phyloP scores from a whole-genome alignment of 2,888 invertebrate species.

The Callimorpha dominula region DNA sequence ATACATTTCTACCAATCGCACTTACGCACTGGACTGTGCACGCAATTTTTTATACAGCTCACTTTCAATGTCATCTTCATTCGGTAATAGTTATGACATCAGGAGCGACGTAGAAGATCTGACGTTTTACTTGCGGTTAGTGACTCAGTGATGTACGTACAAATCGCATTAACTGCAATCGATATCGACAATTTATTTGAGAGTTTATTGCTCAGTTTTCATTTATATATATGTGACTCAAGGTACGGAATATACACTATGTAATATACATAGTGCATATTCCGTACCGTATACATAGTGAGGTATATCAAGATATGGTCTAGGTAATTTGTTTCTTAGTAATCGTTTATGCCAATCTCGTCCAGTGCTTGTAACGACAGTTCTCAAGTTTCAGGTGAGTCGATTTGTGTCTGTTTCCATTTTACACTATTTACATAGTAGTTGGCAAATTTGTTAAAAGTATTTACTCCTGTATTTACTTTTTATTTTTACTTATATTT shows the following conservation, averaged over 20 bases:
- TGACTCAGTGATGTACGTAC: conserved; percentile 50
- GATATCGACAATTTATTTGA: conserved; percentile 51
- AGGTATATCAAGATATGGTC: conserved; percentile 13
- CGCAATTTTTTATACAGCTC: conserved; percentile 37
- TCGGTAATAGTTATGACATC: conserved; percentile 62
- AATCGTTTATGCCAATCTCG: conserved; percentile 46
- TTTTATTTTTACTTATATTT: no score
- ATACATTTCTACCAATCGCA: conserved; percentile 28
- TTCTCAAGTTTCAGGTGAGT: conserved; percentile 57
- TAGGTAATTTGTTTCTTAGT: conserved; percentile 39
- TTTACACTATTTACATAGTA: neutral
- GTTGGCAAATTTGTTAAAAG: neutral
- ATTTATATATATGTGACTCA: conserved; percentile 32
- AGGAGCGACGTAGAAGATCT: conserved; percentile 53
- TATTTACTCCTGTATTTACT: no score
- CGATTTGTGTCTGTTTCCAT: conserved; percentile 30
- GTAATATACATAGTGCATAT: neutral
- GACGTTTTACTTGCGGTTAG: conserved; percentile 57
- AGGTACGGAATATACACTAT: conserved; percentile 2
- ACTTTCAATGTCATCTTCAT: conserved; percentile 63
- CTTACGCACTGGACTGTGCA: conserved; percentile 29
- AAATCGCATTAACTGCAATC: conserved; percentile 34
- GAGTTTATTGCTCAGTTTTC: conserved; percentile 30
- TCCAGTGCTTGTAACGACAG: conserved; percentile 44
- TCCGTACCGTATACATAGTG: neutral